Percentiles rank a stretch among this genome's conserved stretches.
Evolutionary conservation across 2,113 vertebrate genomes (phyloP).

Genomic region (Neogale vison): DNA sequence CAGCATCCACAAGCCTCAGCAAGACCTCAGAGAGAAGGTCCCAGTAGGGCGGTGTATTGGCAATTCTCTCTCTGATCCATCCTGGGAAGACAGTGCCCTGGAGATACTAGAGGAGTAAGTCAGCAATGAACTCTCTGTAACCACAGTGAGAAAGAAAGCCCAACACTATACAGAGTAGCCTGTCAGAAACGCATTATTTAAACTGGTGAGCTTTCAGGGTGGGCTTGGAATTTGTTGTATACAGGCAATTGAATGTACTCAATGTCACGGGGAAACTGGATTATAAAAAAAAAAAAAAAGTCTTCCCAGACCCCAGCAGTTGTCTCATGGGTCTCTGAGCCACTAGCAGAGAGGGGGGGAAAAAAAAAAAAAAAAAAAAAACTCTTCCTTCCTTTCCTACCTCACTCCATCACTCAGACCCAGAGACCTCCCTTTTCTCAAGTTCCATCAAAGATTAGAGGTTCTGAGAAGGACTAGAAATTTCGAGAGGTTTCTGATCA

Average conservation of each 20-base stretch:
- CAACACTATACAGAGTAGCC: not conserved
- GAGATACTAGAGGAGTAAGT: not conserved
- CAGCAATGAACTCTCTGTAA: not conserved
- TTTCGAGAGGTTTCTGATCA: not conserved
- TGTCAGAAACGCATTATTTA: not conserved
- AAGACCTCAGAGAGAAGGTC: not conserved
- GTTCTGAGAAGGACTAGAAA: not conserved
- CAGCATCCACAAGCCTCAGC: not conserved
- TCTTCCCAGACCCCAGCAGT: not conserved
- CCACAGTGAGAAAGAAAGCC: not conserved
- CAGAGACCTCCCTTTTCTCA: not conserved
- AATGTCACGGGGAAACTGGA: not conserved
- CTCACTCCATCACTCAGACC: not conserved
- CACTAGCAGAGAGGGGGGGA: not conserved
- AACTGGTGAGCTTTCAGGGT: constrained; percentile 24
- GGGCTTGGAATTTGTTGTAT: not conserved
- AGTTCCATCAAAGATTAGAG: not conserved
- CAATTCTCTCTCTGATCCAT: not conserved
- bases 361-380: not conserved
- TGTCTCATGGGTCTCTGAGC: not conserved
- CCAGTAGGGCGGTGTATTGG: accelerated
- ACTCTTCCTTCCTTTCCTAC: not conserved
- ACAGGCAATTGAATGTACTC: not conserved
- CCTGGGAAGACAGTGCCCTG: not conserved
- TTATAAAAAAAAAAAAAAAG: not conserved